phyloP scores from a whole-genome alignment of 53 echinoderm and acorn worm species.

The Echinarachnius parma region DNA sequence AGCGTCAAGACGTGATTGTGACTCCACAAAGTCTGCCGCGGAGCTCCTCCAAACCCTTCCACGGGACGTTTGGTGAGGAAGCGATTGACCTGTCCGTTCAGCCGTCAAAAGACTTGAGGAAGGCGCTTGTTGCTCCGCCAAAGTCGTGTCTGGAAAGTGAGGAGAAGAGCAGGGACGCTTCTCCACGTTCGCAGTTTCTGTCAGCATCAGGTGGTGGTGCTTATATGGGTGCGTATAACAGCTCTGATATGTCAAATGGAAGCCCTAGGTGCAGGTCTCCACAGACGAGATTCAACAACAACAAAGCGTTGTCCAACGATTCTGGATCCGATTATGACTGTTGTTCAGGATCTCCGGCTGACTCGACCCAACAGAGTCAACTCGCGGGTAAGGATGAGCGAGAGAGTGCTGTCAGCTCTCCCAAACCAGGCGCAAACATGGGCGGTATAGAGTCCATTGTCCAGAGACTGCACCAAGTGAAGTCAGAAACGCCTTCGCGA shows the following conservation, averaged over 20 bases:
- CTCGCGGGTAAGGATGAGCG: constrained; percentile 10
- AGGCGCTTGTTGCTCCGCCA: background rate
- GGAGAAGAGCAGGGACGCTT: background rate
- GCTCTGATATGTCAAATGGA: constrained; percentile 34
- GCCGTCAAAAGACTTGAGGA: constrained; percentile 16
- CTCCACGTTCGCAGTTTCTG: constrained; percentile 5
- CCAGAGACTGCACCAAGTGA: constrained; percentile 41
- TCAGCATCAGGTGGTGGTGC: constrained; percentile 8
- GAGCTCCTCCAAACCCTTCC: background rate
- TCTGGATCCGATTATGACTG: constrained; percentile 38
- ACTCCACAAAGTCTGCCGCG: constrained; percentile 27
- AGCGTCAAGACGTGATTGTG: constrained; percentile 32
- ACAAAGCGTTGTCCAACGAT: constrained; percentile 19
- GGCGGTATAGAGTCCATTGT: constrained; percentile 46
- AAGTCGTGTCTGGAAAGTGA: background rate
- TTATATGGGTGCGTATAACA: constrained; percentile 16
- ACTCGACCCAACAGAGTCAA: constrained; percentile 3
- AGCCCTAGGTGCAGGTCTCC: constrained; percentile 24
- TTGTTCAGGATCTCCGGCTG: constrained; percentile 14
- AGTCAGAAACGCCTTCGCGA: constrained; percentile 41
- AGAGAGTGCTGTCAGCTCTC: constrained; percentile 12
- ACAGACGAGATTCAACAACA: constrained; percentile 6
- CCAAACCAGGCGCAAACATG: constrained; percentile 15
- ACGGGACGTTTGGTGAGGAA: constrained; percentile 31
- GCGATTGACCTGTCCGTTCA: constrained; percentile 38